Base-by-base conservation (phyloP, 2,113 vertebrate species). In the Lagopus muta region DNA sequence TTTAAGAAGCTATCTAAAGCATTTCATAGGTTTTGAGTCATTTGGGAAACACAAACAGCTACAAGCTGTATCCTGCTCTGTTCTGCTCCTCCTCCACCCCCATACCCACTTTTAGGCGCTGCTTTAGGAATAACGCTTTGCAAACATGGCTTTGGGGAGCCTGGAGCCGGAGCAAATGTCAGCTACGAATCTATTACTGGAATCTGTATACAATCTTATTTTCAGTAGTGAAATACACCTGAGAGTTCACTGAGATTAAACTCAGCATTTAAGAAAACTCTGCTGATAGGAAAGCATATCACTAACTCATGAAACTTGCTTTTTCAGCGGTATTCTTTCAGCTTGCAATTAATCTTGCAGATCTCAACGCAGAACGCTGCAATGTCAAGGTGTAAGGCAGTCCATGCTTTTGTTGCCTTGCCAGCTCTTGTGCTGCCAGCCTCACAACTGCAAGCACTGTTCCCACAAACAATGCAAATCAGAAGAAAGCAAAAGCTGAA, bases 241-340 rank as follows among this genome's bases (percentile, higher is more conserved):
- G 43, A 65, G 32, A n/a, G 38, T 52, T 65, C 20, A 38, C 8
- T 6, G 47, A 12, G 10, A 22, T 18, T 42, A 57, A 88, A 21
- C 25, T 38, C 62, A 3, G 16, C 20, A 75, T n/a, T 30, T 28
- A 55, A 38, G 6, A 36, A 60, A 71, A 48, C 3, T n/a, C 18
- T 27, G 4, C 10, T 43, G 32, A 5, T 11, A 66, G 58, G 5
- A 22, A 52, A 76, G 19, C 8, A 5, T 2, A 11, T 15, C 16
- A 58, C 1, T 14, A 81, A n/a, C 32, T n/a, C 25, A 2, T 2
- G 5, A 42, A 18, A 40, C 12, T 52, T 0, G 7, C 6, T 38
- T 72, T 73, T 58, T 79, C 13, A 16, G 12, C 13, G 27, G 6
- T 16, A 10, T 64, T 52, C 32, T 40, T 28, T 28, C 42, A 6